These are phyloP conservation scores for Chiloscyllium plagiosum DNA, from an alignment of 2,113 vertebrate species.

Conservation along the genomic window DNA sequence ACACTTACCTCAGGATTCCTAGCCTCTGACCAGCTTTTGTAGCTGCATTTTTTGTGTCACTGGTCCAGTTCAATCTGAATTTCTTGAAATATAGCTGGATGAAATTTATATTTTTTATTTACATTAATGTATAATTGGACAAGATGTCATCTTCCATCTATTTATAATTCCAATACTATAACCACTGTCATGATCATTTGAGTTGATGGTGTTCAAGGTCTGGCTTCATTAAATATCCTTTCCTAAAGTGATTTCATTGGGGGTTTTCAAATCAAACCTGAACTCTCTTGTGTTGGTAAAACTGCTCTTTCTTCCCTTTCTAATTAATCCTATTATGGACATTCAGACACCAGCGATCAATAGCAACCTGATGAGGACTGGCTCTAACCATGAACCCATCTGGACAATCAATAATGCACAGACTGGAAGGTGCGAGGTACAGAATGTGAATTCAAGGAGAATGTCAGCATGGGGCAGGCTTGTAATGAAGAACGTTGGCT, in stretches of 20 bases:
- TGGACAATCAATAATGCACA: not conserved
- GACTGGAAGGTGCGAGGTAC: not conserved
- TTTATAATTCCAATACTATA: not conserved
- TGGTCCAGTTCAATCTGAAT: too few relatives aligned
- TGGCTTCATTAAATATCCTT: not conserved
- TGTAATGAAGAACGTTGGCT: not conserved
- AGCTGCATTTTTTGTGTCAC: too few relatives aligned
- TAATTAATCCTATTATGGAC: constrained; percentile 3
- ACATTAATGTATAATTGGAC: not conserved
- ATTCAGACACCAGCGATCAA: not conserved
- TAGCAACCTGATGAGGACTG: not conserved
- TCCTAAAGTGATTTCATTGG: not conserved
- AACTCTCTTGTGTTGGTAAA: not conserved
- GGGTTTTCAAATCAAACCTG: not conserved
- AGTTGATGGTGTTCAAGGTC: not conserved
- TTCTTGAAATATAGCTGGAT: not conserved
- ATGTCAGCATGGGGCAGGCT: not conserved
- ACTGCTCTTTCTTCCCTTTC: constrained; percentile 7
- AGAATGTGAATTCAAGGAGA: not conserved
- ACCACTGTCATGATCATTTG: not conserved
- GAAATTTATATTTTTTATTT: not conserved
- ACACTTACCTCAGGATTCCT: too few relatives aligned
- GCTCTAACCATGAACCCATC: not conserved
- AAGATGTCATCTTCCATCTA: not conserved
- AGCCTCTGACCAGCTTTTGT: too few relatives aligned